Percentiles rank a stretch among this genome's conserved stretches.
Conservation (phyloP, 2,888 invertebrate genomes). For the Erynnis tages region DNA sequence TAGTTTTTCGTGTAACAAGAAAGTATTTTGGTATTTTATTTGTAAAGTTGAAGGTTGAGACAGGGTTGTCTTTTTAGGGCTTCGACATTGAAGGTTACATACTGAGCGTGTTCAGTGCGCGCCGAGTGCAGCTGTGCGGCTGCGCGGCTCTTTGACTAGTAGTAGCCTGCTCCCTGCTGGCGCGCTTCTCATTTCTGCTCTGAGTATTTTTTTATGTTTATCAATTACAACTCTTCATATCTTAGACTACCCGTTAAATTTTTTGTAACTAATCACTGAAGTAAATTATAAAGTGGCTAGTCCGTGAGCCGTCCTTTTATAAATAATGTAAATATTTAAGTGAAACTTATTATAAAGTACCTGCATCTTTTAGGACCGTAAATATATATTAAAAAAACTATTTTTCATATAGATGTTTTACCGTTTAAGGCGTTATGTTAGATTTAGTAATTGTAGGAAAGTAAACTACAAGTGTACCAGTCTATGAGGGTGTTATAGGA, state of each 20-base stretch:
- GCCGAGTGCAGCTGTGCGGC: too few species aligned
- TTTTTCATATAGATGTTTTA: too few species aligned
- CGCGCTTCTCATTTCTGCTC: background rate
- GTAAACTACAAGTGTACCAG: too few species aligned
- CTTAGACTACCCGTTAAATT: background rate
- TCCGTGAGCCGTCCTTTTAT: conserved; percentile 10
- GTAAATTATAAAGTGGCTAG: background rate
- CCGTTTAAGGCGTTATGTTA: too few species aligned
- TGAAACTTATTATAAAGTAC: background rate
- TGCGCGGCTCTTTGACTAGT: too few species aligned
- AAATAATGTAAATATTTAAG: background rate
- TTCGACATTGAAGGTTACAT: background rate
- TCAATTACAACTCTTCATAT: conserved; percentile 6
- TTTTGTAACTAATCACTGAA: background rate
- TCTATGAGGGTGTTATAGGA: too few species aligned
- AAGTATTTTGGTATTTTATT: background rate
- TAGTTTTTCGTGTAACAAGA: background rate
- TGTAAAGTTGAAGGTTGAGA: conserved; percentile 9
- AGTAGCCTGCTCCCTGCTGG: too few species aligned
- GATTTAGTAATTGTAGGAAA: too few species aligned
- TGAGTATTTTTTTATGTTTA: conserved; percentile 1
- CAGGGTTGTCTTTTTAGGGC: conserved; percentile 25
- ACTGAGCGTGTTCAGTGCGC: conserved; percentile 29
- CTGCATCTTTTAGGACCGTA: background rate
- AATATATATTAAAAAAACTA: too few species aligned